Evolutionary conservation across 2,888 invertebrate species (phyloP), one percentile per base, ranked within the genome.

Genomic region (Eurytoma californica): DNA sequence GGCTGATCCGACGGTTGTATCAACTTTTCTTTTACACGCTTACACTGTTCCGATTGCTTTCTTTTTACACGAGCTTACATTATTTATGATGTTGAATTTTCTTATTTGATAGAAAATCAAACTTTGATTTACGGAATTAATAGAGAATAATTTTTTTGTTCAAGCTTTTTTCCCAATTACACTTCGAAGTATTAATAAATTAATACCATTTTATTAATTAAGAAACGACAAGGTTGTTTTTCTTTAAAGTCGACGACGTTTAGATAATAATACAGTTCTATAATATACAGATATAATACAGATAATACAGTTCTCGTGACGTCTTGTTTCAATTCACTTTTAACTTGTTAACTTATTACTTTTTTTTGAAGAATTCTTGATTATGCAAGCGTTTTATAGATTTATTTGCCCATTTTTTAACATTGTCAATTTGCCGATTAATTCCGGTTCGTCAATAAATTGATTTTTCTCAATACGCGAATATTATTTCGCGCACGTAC

Each of bases 141-240:
- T 24, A 39, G 9, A 39, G 7, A 39, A 7, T 39, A 9, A 9
- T 30, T 39, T 39, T 39, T 9, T 39, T 39, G 9, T 39, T 39
- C 7, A 9, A 39, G 24, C 53, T 20, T 55, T 9, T 18, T 58
- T 55, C 30, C 28, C 24, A 66, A 61, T 39, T 28, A 61, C 14
- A 20, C 24, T 18, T 58, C 39, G 47, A 5, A 51, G n/a, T 24
- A n/a, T n/a, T 16, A 18, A 57, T 67, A 79, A 73, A 65, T 79
- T 72, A 73, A 65, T 69, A 70, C 69, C 63, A 79, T 70, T 74
- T 75, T 49, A 79, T 70, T 70, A 70, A 39, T 49, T 49, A 69
- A 58, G 63, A 74, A 69, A 72, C 28, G 24, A 14, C 63, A 61
- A 79, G 70, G 75, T 70, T 70, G 74, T 79, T 79, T 79, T 74